Percentiles rank a stretch among this genome's conserved stretches.
Conservation (phyloP, 2,113 vertebrate species). For the Etheostoma spectabile region DNA sequence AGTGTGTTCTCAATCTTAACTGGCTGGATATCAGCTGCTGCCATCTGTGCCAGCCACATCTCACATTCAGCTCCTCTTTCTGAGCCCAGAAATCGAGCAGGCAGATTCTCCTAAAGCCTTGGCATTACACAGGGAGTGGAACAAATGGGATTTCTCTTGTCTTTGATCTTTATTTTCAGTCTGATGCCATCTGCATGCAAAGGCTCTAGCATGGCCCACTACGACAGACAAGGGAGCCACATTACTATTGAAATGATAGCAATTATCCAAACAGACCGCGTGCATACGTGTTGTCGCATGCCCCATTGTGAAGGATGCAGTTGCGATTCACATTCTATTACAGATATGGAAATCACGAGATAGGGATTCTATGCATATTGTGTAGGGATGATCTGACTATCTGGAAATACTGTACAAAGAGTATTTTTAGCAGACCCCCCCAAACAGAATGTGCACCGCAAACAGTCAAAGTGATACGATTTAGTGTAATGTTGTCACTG, state of each 20-base stretch:
- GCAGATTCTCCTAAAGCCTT: conserved; percentile 75
- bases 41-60: conserved; percentile 72
- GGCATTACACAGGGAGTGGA: conserved; percentile 74
- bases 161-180: conserved; percentile 85
- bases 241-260: conserved; percentile 81
- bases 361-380: conserved; percentile 9
- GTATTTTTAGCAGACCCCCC: conserved; percentile 39
- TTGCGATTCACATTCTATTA: conserved; percentile 47
- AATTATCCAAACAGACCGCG: conserved; percentile 74
- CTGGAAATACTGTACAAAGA: conserved; percentile 9
- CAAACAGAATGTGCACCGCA: conserved; percentile 14
- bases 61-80: conserved; percentile 64
- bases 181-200: conserved; percentile 80
- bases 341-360: conserved; percentile 29
- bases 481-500: conserved; percentile 31
- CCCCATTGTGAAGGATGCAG: conserved; percentile 40
- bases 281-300: conserved; percentile 49
- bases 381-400: conserved; percentile 13
- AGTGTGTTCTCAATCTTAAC: conserved; percentile 56
- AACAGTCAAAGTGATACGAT: conserved; percentile 32
- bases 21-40: conserved; percentile 67
- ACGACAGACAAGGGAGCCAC: conserved; percentile 70
- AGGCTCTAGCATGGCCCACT: conserved; percentile 62
- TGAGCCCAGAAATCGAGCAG: conserved; percentile 67
- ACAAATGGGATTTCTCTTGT: conserved; percentile 83